Percentiles rank a stretch among this genome's conserved stretches.
phyloP scores from a whole-genome alignment of 2,113 vertebrate species.

The Elanus axillaris region DNA sequence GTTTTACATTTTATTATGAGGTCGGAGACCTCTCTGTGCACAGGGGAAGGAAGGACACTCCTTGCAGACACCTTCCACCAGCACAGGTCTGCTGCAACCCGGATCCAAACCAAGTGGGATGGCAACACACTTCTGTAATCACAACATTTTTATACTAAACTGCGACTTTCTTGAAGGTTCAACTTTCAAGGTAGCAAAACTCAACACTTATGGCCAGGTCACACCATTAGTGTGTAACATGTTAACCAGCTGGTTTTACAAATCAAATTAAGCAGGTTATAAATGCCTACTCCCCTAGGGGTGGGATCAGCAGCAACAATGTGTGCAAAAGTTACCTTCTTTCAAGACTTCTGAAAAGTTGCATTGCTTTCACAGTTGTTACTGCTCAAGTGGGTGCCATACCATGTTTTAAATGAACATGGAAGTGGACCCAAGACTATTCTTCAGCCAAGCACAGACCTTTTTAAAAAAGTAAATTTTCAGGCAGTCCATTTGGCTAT shows the following conservation, averaged over 20 bases:
- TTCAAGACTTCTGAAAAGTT: background rate
- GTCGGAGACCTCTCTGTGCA: accelerated
- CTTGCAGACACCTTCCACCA: background rate
- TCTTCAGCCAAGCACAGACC: background rate
- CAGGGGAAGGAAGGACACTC: background rate
- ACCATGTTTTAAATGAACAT: accelerated
- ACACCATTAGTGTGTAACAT: accelerated
- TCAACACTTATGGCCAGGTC: background rate
- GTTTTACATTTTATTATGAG: background rate
- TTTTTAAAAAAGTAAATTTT: background rate
- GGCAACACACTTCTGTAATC: background rate
- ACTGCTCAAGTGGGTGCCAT: background rate
- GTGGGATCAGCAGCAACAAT: background rate
- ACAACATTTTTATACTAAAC: background rate
- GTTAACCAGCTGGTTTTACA: background rate
- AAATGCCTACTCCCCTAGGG: accelerated
- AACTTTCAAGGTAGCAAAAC: background rate
- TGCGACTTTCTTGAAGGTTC: background rate
- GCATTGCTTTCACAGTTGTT: accelerated
- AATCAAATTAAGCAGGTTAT: background rate
- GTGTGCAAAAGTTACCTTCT: background rate
- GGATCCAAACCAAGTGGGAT: background rate
- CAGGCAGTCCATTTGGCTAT: background rate
- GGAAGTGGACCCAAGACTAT: background rate
- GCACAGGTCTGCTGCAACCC: background rate